These are phyloP conservation scores for Gymnopithys bicolor DNA, from an alignment of 2,797 vertebrate species.

Conservation along the genomic window DNA sequence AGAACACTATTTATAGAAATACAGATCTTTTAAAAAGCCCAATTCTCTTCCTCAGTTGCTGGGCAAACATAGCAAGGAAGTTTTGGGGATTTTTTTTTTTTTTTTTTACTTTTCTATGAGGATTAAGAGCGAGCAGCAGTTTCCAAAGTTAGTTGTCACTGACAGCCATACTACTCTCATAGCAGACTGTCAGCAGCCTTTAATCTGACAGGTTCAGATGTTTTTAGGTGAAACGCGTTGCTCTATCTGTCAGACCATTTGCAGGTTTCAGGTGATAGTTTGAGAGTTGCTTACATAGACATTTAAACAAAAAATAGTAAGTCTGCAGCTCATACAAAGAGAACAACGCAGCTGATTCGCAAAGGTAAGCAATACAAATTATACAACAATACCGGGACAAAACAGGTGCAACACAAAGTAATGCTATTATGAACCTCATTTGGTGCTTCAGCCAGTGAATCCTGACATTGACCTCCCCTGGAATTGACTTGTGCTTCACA, in stretches of 20 bases:
- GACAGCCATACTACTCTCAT: neutral
- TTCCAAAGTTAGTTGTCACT: neutral
- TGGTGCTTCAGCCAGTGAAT: neutral
- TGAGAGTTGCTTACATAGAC: neutral
- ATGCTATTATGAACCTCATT: neutral
- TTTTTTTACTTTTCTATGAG: neutral
- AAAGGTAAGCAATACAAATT: neutral
- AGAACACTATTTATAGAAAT: neutral
- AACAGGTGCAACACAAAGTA: neutral
- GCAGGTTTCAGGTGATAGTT: neutral
- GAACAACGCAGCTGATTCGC: neutral
- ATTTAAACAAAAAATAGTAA: neutral
- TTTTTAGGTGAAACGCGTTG: neutral
- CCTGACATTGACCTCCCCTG: neutral
- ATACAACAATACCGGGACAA: neutral
- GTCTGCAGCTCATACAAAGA: neutral
- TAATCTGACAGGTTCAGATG: neutral
- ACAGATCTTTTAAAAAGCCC: neutral
- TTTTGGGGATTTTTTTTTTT: neutral
- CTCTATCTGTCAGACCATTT: neutral
- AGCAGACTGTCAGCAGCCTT: neutral
- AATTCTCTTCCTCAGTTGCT: neutral
- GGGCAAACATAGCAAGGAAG: neutral
- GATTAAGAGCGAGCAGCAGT: neutral
- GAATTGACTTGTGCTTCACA: neutral